Percentiles rank a stretch among this genome's conserved stretches.
These are phyloP conservation scores for Gymnorhina tibicen DNA, from an alignment of 2,113 vertebrate genomes.

Conservation along the genomic window DNA sequence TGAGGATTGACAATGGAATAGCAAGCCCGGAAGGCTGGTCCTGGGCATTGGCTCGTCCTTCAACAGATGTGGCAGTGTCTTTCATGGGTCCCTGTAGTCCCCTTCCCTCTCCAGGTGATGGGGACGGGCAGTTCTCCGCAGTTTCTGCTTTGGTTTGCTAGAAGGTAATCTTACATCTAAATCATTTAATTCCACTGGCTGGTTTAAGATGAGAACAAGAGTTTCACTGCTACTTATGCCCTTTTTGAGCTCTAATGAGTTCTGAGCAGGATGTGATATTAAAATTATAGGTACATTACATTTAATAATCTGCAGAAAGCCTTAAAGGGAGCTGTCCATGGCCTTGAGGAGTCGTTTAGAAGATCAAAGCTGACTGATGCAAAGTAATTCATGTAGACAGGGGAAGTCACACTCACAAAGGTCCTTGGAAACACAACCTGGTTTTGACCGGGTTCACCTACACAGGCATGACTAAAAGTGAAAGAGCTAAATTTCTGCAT, in stretches of 20 bases:
- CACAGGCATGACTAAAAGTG: background rate
- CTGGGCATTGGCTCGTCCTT: background rate
- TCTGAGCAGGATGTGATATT: conserved; percentile 4
- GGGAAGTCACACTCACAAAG: background rate
- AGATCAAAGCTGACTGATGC: conserved; percentile 37
- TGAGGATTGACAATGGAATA: background rate
- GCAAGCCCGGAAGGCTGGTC: background rate
- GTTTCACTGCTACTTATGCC: background rate
- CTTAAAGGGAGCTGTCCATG: background rate
- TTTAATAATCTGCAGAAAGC: conserved; percentile 21
- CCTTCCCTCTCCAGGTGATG: background rate
- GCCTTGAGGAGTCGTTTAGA: conserved; percentile 9
- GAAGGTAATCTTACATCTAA: background rate
- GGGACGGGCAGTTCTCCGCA: background rate
- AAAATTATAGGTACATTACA: conserved; percentile 20
- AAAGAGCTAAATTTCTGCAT: conserved; percentile 3
- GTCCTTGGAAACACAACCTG: conserved; percentile 12
- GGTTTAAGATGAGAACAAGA: conserved; percentile 10
- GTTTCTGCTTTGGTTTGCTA: conserved; percentile 2
- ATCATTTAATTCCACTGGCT: background rate
- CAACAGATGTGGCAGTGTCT: background rate
- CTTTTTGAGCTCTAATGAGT: conserved; percentile 17
- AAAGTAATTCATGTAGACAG: conserved; percentile 24
- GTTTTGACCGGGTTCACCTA: conserved; percentile 17
- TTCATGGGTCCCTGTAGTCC: background rate